Conservation (phyloP, 1,140 invertebrate genomes). For the Trichogramma pretiosum region DNA sequence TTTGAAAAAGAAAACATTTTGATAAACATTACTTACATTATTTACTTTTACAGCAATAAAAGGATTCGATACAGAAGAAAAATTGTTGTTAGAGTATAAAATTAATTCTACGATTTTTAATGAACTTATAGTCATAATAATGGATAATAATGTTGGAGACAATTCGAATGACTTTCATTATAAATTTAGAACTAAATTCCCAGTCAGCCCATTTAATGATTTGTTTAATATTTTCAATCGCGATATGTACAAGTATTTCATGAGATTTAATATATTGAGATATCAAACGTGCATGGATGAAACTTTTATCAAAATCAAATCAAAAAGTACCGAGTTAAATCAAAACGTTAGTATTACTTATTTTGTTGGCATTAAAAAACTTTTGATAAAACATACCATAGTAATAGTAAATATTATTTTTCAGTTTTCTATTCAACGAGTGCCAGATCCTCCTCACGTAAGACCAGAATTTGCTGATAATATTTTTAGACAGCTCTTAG, state of each 20-base stretch:
- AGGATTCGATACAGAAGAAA: conserved; percentile 29
- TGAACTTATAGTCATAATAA: background rate
- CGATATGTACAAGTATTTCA: background rate
- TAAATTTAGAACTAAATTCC: background rate
- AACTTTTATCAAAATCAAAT: conserved; percentile 24
- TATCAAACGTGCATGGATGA: conserved; percentile 34
- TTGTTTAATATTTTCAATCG: background rate
- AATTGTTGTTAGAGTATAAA: conserved; percentile 21
- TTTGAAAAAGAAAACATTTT: background rate
- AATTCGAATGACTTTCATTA: background rate
- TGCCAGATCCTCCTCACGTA: conserved; percentile 36
- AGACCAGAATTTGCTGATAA: conserved; percentile 23
- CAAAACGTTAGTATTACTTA: conserved; percentile 17
- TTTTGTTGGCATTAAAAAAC: too few species aligned
- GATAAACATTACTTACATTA: background rate
- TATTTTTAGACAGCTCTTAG: conserved; percentile 24
- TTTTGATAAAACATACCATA: background rate
- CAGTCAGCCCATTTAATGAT: too few species aligned
- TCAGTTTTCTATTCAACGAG: conserved; percentile 35
- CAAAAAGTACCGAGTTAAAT: conserved; percentile 6
- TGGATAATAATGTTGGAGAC: too few species aligned
- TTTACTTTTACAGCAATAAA: conserved; percentile 19
- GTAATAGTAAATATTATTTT: background rate
- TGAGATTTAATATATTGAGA: background rate
- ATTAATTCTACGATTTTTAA: background rate